Percentiles rank a stretch among this genome's conserved stretches.
Conservation (phyloP, 1,140 invertebrate species). For the Anoplolepis gracilipes region DNA sequence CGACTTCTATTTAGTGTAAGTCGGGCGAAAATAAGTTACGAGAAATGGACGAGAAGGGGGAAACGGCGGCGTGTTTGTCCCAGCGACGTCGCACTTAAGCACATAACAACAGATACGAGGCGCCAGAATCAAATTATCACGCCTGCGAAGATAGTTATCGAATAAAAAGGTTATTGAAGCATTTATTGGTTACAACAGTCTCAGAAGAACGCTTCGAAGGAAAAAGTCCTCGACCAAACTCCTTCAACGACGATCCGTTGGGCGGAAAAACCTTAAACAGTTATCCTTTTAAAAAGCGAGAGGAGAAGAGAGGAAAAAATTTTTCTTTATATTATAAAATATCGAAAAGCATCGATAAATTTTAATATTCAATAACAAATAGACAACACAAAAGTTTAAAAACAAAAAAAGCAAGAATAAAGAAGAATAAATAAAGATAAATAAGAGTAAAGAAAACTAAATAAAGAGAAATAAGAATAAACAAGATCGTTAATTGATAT, state of each 20-base stretch:
- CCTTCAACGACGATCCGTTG: neutral
- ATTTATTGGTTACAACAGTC: conserved; percentile 61
- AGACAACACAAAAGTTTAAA: neutral
- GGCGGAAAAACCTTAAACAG: conserved; percentile 44
- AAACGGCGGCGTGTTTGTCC: conserved; percentile 31
- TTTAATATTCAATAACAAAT: conserved; percentile 8
- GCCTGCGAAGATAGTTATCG: conserved; percentile 64
- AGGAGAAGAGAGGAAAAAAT: neutral
- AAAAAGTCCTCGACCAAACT: conserved; percentile 47
- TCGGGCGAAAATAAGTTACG: conserved; percentile 59
- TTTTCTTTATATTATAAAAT: conserved; percentile 38
- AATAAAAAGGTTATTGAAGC: conserved; percentile 61
- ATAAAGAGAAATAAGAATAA: neutral
- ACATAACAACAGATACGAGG: conserved; percentile 56
- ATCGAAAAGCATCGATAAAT: neutral
- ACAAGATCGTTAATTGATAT: neutral
- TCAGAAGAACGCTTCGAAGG: conserved; percentile 11
- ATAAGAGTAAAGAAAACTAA: neutral
- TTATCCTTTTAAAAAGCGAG: conserved; percentile 8
- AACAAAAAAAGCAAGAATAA: conserved; percentile 8
- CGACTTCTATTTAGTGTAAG: conserved; percentile 57
- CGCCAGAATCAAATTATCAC: conserved; percentile 64
- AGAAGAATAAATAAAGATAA: neutral
- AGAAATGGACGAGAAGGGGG: conserved; percentile 12
- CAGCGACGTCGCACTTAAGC: conserved; percentile 8